phyloP scores from a whole-genome alignment of 2,113 vertebrate species.

The Brachypteracias leptosomus region DNA sequence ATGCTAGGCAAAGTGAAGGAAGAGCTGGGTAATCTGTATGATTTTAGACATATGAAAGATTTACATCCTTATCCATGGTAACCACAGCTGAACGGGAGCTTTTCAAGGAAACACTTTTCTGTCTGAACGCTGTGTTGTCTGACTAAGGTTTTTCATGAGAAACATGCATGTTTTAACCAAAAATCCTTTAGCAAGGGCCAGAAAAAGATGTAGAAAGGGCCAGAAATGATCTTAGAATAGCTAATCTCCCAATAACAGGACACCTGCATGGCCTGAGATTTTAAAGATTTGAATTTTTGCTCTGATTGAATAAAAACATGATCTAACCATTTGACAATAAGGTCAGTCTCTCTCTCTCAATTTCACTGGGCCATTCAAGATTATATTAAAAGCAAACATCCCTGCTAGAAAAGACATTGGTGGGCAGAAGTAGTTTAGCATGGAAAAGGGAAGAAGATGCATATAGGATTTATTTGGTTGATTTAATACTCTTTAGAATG shows the following conservation, averaged over 20 bases:
- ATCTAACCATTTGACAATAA: background rate
- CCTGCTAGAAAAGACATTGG: background rate
- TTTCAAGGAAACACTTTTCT: background rate
- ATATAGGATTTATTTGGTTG: background rate
- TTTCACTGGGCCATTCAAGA: background rate
- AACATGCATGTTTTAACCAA: background rate
- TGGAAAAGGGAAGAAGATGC: background rate
- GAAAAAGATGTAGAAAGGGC: background rate
- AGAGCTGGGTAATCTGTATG: background rate
- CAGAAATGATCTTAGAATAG: background rate
- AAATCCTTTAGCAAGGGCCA: background rate
- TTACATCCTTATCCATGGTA: slow-evolving; percentile 44
- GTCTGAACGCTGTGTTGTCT: background rate
- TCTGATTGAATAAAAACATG: background rate
- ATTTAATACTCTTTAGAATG: background rate
- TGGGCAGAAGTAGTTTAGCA: background rate
- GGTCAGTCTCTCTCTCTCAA: background rate
- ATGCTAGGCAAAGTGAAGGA: background rate
- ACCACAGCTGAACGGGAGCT: slow-evolving; percentile 1
- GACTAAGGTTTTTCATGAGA: background rate
- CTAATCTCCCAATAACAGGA: background rate
- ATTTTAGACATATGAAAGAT: background rate
- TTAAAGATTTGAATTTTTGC: background rate
- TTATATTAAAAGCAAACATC: background rate
- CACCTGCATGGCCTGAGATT: background rate